phyloP scores from a whole-genome alignment of 2,113 vertebrate genomes.

The Promerops cafer region DNA sequence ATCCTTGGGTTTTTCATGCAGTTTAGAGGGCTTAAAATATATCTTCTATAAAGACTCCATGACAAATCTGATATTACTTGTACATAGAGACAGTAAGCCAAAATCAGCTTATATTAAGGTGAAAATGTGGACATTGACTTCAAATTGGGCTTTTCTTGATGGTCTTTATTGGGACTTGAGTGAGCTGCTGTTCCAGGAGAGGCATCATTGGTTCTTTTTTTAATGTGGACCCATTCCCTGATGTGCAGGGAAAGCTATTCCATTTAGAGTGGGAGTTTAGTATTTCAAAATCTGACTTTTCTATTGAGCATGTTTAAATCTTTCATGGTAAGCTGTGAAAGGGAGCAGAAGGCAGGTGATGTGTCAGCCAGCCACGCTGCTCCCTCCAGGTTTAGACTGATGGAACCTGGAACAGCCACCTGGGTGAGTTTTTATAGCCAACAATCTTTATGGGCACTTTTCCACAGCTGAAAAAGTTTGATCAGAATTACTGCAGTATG shows the following conservation, averaged over 20 bases:
- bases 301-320: not conserved
- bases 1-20: conserved; percentile 26
- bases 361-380: not conserved
- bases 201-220: not conserved
- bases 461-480: not conserved
- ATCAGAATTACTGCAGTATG: not conserved
- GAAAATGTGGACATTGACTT: conserved; percentile 24
- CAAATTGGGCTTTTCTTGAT: not conserved
- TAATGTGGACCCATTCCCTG: not conserved
- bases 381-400: not conserved
- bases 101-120: conserved; percentile 37
- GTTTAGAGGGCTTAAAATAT: conserved; percentile 53
- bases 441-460: not conserved
- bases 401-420: not conserved
- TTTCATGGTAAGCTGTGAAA: not conserved
- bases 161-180: not conserved
- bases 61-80: conserved; percentile 53
- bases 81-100: conserved; percentile 1
- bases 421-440: not conserved
- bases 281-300: not conserved
- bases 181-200: not conserved
- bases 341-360: not conserved
- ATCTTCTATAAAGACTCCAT: conserved; percentile 40
- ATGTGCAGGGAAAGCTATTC: not conserved
- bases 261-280: not conserved